Evolutionary conservation across 2,888 invertebrate genomes (phyloP), one percentile per base, ranked within the genome.

Genomic region (Pristionchus mayeri): DNA sequence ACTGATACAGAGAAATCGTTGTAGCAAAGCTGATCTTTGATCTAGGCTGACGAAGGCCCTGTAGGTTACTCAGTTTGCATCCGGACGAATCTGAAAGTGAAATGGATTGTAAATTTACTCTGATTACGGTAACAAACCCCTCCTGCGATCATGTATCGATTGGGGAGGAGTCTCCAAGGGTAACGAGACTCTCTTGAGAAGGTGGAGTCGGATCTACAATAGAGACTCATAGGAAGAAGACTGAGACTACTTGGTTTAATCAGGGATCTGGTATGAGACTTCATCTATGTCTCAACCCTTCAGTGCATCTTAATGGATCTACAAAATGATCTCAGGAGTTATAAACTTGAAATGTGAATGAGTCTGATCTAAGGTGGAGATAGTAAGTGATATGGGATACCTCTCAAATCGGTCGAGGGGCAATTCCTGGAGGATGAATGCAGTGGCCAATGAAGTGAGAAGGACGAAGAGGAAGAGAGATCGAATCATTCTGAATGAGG

Each of bases 381-480:
- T 75, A 9, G 21, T 16, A 76, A 16, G n/a, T 27, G 1, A 27
- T 16, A 37, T 11, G 18, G n/a, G 18, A 37, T 24, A 76, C 83
- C 71, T 83, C 71, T 83, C 83, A 52, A 83, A 83, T 67, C 83
- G 83, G 18, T 83, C 83, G n/a, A 83, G 71, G 21, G 83, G 83
- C 34, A 83, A 30, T 37, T 83, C 83, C 71, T 83, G 83, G 3
- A 83, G 71, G 83, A 83, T 71, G 83, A 83, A 83, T 2, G 83
- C 18, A 30, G 67, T 34, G 18, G 83, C 24, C 44, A 83, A 44
- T 9, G 21, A 0, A 27, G 52, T 18, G 48, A 71, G 52, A n/a
- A 83, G 67, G 18, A 27, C 34, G 24, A 83, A 50, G n/a, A 83
- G 24, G n/a, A 63, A n/a, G 44, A 83, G 37, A 18, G 34, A 71